These are phyloP conservation scores for Eristalis tenax DNA, from an alignment of 2,888 invertebrate species.

Conservation along the genomic window DNA sequence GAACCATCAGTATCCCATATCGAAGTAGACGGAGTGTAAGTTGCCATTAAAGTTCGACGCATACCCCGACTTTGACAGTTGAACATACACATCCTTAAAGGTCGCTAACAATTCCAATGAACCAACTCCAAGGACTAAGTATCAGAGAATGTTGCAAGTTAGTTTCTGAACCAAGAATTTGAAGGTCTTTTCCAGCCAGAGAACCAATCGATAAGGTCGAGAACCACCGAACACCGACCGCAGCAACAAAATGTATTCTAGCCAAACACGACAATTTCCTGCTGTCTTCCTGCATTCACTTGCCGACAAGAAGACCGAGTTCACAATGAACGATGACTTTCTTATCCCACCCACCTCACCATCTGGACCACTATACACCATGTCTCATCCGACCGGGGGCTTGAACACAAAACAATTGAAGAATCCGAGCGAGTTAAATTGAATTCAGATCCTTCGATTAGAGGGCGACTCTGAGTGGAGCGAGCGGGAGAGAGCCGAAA, in stretches of 20 bases:
- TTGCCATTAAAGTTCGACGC: too few relatives aligned
- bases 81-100: too few relatives aligned
- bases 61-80: too few relatives aligned
- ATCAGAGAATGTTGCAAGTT: too few relatives aligned
- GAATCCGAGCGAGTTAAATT: conserved; percentile 14
- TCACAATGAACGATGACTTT: not conserved
- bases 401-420: not conserved
- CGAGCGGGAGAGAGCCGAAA: too few relatives aligned
- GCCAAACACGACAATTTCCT: not conserved
- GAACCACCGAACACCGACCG: not conserved
- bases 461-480: not conserved
- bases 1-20: too few relatives aligned
- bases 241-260: not conserved
- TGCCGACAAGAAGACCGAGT: not conserved
- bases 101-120: too few relatives aligned
- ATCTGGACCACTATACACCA: not conserved
- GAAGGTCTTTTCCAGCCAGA: not conserved
- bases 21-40: too few relatives aligned
- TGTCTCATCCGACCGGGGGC: not conserved
- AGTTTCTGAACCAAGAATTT: not conserved
- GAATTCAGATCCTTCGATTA: conserved; percentile 19
- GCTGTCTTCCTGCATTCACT: not conserved
- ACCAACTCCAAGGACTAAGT: too few relatives aligned
- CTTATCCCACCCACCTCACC: not conserved
- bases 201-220: not conserved